A percentile compares a stretch with the other conserved stretches of the same genome.
phyloP scores from a whole-genome alignment of 2,888 invertebrate genomes.

The Cryptosula pallasiana region DNA sequence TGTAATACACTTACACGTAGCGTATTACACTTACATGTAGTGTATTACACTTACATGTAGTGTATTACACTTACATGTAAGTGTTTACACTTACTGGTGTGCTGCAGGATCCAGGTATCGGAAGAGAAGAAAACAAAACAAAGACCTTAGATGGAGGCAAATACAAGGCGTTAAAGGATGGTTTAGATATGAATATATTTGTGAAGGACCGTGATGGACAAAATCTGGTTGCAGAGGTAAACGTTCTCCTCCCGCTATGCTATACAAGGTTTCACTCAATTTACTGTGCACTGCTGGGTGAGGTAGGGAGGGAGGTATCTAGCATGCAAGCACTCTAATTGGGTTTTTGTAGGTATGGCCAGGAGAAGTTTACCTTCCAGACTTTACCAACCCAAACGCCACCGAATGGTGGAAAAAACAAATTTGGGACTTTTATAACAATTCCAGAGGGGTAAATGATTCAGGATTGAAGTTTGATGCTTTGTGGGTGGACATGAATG shows the following conservation, averaged over 20 bases:
- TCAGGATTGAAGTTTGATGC: slow-evolving; percentile 63
- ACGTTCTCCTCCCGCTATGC: too few species aligned
- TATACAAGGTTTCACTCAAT: too few species aligned
- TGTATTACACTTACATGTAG: too few species aligned
- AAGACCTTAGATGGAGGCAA: slow-evolving; percentile 23
- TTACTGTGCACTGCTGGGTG: too few species aligned
- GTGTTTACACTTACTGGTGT: too few species aligned
- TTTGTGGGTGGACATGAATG: slow-evolving; percentile 65
- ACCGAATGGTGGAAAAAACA: slow-evolving; percentile 69
- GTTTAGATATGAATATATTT: slow-evolving; percentile 28
- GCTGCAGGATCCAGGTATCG: slow-evolving; percentile 29
- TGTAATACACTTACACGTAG: too few species aligned
- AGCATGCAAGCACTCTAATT: too few species aligned
- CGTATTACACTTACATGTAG: too few species aligned
- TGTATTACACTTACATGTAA: too few species aligned
- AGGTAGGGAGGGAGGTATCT: too few species aligned
- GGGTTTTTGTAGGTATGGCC: slow-evolving; percentile 60
- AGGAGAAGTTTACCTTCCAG: slow-evolving; percentile 62
- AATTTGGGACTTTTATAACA: slow-evolving; percentile 59
- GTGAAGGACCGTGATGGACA: slow-evolving; percentile 25
- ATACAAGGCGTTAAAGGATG: slow-evolving; percentile 28
- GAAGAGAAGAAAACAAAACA: slow-evolving; percentile 26
- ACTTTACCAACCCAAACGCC: slow-evolving; percentile 71
- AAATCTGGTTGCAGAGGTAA: slow-evolving; percentile 29
- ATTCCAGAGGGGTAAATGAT: slow-evolving; percentile 47